These are phyloP conservation scores for Mesorhabditis sp. DNA, from an alignment of 2,888 invertebrate genomes.

Conservation along the genomic window DNA sequence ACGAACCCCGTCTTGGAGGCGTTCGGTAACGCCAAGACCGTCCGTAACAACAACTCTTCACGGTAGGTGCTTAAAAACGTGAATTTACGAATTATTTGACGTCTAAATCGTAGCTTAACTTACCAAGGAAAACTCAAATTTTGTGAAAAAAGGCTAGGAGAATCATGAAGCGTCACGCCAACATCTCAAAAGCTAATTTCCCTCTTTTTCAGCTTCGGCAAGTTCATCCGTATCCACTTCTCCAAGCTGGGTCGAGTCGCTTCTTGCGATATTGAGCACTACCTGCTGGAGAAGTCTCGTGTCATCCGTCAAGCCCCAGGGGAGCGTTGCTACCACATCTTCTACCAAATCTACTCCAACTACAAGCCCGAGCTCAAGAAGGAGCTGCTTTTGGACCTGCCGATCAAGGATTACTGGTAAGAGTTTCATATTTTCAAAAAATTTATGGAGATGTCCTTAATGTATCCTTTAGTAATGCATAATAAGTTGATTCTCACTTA, in stretches of 20 bases:
- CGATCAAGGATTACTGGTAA: constrained; percentile 48
- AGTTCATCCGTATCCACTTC: constrained; percentile 99
- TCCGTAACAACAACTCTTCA: constrained; percentile 99
- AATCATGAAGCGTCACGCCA: too few relatives aligned
- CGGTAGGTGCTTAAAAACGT: constrained; percentile 62
- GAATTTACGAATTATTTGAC: too few relatives aligned
- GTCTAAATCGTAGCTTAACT: too few relatives aligned
- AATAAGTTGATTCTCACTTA: too few relatives aligned
- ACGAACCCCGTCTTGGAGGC: constrained; percentile 81
- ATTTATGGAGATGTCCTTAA: too few relatives aligned
- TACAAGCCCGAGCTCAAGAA: constrained; percentile 38
- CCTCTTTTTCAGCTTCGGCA: constrained; percentile 97
- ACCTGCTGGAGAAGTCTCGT: constrained; percentile 99
- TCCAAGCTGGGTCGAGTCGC: constrained; percentile 97
- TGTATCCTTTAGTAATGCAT: too few relatives aligned
- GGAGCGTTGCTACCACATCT: constrained; percentile 99
- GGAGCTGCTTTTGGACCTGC: constrained; percentile 40
- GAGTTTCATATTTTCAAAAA: too few relatives aligned
- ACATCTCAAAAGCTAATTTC: too few relatives aligned
- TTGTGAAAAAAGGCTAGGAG: too few relatives aligned
- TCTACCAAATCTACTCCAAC: constrained; percentile 81
- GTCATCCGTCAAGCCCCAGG: constrained; percentile 96
- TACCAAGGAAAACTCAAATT: too few relatives aligned
- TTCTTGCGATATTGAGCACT: constrained; percentile 99
- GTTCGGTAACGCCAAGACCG: constrained; percentile 84